Evolutionary conservation across 2,888 invertebrate species (phyloP).

Genomic region (Leptopilina syphax): DNA sequence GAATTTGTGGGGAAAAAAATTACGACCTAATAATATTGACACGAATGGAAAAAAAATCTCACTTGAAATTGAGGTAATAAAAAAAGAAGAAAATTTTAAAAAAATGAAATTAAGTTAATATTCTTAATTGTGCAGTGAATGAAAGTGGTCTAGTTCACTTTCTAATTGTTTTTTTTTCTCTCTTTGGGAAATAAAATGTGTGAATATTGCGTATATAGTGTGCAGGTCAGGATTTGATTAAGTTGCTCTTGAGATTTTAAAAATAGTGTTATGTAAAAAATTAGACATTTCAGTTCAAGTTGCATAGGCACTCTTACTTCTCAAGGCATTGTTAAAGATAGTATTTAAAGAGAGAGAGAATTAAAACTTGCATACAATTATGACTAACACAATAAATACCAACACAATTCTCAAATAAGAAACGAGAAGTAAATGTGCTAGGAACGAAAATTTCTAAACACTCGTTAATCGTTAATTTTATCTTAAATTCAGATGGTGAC

Average conservation of each 20-base stretch:
- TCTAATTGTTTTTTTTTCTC: conserved; percentile 29
- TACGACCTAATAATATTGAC: background rate
- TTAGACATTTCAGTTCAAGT: background rate
- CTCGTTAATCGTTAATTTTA: conserved; percentile 2
- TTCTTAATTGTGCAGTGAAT: conserved; percentile 21
- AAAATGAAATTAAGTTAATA: background rate
- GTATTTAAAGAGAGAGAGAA: background rate
- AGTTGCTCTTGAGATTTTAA: background rate
- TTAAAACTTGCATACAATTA: conserved; percentile 9
- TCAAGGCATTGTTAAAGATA: background rate
- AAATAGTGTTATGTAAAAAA: conserved; percentile 7
- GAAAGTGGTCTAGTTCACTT: conserved; percentile 40
- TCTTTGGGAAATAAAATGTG: conserved; percentile 23
- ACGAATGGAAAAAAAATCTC: background rate
- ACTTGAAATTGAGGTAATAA: background rate
- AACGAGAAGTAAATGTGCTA: conserved; percentile 17
- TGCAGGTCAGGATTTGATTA: background rate
- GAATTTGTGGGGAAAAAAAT: background rate
- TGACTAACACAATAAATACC: background rate
- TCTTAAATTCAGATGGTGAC: conserved; percentile 66
- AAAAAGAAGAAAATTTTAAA: background rate
- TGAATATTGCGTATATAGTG: background rate
- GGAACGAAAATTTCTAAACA: background rate
- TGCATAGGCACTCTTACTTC: conserved; percentile 8
- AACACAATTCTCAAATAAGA: background rate